Evolutionary conservation across 2,888 invertebrate genomes (phyloP), one percentile per base, ranked within the genome.

Genomic region (Scaptomyza parva): DNA sequence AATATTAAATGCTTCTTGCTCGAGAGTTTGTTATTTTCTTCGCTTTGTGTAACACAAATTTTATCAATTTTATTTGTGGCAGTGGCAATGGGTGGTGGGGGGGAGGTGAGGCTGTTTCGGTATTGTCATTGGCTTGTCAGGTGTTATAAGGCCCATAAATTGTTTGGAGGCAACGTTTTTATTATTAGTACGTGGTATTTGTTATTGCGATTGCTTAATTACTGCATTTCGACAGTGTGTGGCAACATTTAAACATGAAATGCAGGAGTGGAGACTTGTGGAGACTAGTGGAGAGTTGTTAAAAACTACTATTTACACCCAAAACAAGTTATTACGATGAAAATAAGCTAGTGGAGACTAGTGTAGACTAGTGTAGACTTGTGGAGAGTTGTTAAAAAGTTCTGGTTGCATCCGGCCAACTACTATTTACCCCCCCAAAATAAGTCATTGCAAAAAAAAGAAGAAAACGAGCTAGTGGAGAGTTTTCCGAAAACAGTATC

Each of bases 41-140:
- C 22, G 9, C 40, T 37, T 22, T 37, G 26, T 41, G 55, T 33
- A 47, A 51, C 55, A 70, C 62, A 75, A 71, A 67, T 80, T 79
- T 87, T 79, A 87, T 87, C 88, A 79, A 79, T 85, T 87, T 76
- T 83, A 86, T 86, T 83, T 85, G 86, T 51, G 65, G n/a, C 48
- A 52, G 50, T 3, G 22, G 20, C 7, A 40, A 11, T 12, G 3
- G 1, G 0, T 9, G 22, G 12, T 18, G 7, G 8, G 20, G 1
- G 12, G 0, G 7, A 3, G 35, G 14, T 22, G 12, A 11, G n/a
- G 2, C 20, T 26, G 60, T 75, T 84, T 45, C 45, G 40, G 18
- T 18, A 28, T n/a, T n/a, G n/a, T n/a, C n/a, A n/a, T n/a, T 47
- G 12, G 43, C 53, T 50, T 53, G 65, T 86, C 88, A 82, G 87